phyloP scores from a whole-genome alignment of 2,888 invertebrate genomes.

The Aradus depressus region DNA sequence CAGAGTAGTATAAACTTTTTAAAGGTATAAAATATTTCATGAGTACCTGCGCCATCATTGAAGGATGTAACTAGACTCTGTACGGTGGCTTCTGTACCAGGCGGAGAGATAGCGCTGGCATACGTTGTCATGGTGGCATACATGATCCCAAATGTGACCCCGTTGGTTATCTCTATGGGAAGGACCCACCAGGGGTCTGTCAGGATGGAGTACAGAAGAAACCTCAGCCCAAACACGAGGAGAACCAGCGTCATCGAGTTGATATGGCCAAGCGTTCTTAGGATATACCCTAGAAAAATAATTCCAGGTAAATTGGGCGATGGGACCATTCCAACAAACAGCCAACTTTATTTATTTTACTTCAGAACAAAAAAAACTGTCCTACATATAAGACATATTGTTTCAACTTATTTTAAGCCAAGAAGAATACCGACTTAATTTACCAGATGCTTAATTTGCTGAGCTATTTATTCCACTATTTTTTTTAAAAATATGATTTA shows the following conservation, averaged over 20 bases:
- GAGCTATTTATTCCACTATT: too few relatives aligned
- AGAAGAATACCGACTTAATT: too few relatives aligned
- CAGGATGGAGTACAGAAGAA: slow-evolving; percentile 70
- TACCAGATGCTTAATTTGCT: too few relatives aligned
- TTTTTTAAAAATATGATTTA: too few relatives aligned
- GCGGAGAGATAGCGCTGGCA: slow-evolving; percentile 69
- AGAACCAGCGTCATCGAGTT: slow-evolving; percentile 75
- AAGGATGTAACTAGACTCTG: slow-evolving; percentile 78
- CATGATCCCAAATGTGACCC: slow-evolving; percentile 78
- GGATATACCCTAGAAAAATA: slow-evolving; percentile 48
- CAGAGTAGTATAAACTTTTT: too few relatives aligned
- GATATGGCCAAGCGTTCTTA: slow-evolving; percentile 68
- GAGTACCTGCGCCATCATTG: slow-evolving; percentile 66
- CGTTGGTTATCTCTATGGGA: slow-evolving; percentile 75
- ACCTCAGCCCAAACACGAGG: slow-evolving; percentile 65
- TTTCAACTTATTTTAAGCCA: too few relatives aligned
- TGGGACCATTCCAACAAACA: too few relatives aligned
- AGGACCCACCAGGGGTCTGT: slow-evolving; percentile 73
- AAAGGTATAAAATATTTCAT: not conserved
- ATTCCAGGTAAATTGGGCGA: too few relatives aligned
- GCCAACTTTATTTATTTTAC: too few relatives aligned
- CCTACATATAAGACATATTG: too few relatives aligned
- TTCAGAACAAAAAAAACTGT: too few relatives aligned
- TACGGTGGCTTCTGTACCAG: slow-evolving; percentile 76
- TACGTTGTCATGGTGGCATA: slow-evolving; percentile 83